Conservation (phyloP, 2,113 vertebrate species). For the Lampris megalopsis region DNA sequence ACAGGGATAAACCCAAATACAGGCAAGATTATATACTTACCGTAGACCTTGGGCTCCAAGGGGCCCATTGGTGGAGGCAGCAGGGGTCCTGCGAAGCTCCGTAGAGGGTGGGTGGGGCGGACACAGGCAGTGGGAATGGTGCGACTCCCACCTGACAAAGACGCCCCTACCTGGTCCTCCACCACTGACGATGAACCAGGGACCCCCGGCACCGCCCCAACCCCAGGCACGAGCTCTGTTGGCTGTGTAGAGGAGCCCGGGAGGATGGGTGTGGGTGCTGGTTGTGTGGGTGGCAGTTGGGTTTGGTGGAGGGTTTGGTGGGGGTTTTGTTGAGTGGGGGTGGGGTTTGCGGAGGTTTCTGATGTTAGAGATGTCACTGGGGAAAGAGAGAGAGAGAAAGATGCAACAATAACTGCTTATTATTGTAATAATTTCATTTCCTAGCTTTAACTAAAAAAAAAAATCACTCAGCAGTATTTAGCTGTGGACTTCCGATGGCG, state of each 20-base stretch:
- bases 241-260: constrained; percentile 38
- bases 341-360: constrained; percentile 61
- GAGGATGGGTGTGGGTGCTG: constrained; percentile 53
- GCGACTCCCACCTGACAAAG: constrained; percentile 64
- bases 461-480: too few relatives aligned
- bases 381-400: neutral
- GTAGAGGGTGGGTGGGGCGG: constrained; percentile 90
- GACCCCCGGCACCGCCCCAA: constrained; percentile 57
- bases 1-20: too few relatives aligned
- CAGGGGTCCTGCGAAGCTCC: constrained; percentile 93
- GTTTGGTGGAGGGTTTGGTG: constrained; percentile 70
- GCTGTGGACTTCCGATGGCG: too few relatives aligned
- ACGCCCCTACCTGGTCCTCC: constrained; percentile 55
- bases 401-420: too few relatives aligned
- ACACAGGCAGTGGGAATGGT: constrained; percentile 94
- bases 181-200: constrained; percentile 23
- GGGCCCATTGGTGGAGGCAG: constrained; percentile 90
- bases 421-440: too few relatives aligned
- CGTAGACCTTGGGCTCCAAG: constrained; percentile 92
- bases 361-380: constrained; percentile 49
- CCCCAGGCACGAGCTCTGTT: constrained; percentile 39
- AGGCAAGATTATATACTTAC: too few relatives aligned
- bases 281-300: constrained; percentile 52
- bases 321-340: constrained; percentile 57
- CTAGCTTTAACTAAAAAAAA: too few relatives aligned